Base-by-base conservation (phyloP, 2,888 invertebrate genomes). In the Yponomeuta evonymella region DNA sequence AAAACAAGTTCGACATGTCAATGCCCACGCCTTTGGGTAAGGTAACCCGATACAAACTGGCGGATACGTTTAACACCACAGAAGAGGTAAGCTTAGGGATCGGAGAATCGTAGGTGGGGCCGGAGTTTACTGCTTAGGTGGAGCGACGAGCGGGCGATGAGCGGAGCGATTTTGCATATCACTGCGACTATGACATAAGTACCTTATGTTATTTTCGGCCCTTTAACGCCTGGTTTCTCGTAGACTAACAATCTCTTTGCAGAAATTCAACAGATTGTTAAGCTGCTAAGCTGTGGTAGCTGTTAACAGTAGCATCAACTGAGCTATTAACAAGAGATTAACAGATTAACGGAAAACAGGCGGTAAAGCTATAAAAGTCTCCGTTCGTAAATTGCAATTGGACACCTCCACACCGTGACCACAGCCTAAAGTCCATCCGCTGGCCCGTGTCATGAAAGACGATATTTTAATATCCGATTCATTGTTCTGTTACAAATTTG, bases 401-500 rank as follows among this genome's bases (percentile, higher is more conserved):
- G 70, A 64, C 48, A n/a, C 23, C 29, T 12, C 48, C 65, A 4
- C 70, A 70, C 70, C 51, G 72, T 81, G 80, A 72, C 72, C 87
- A 72, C 78, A 76, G 73, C 83, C 83, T 84, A 77, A 87, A 74
- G 76, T 75, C 83, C 87, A 88, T 89, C 89, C 89, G 88, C 85
- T 89, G 83, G 86, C 84, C 87, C 86, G 87, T 87, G 87, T 89
- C 92, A 87, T 86, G 91, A 89, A 92, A 92, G 84, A 79, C 80
- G 90, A 92, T 91, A 90, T 90, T 62, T 89, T 90, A 88, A 90
- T 90, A 89, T 90, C 90, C 89, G 86, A 91, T 86, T 90, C 91
- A 91, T 91, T 92, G 91, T 91, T 90, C 90, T 91, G 92, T 91
- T 90, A 91, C 90, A 92, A 92, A 92, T 91, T 91, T 91, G 91